A percentile compares a stretch with the other conserved stretches of the same genome.
phyloP scores from a whole-genome alignment of 2,888 invertebrate genomes.

The Amphimallon solstitiale region DNA sequence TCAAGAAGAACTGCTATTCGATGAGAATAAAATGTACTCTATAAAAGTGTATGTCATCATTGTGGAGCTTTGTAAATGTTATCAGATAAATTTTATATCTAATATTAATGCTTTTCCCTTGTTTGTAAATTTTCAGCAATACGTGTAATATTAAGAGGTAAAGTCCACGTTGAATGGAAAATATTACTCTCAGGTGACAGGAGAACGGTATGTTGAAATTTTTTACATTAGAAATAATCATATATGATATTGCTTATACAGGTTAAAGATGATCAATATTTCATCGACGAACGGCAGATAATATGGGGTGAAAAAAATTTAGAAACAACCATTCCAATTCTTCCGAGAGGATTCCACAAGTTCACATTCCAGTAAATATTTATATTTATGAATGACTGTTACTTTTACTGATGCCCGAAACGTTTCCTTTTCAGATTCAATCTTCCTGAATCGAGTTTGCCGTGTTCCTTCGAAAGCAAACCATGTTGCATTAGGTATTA shows the following conservation, averaged over 20 bases:
- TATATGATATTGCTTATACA: conserved; percentile 34
- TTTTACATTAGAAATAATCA: neutral
- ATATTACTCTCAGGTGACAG: conserved; percentile 78
- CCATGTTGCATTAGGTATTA: conserved; percentile 79
- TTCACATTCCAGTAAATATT: conserved; percentile 68
- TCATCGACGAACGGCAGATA: conserved; percentile 76
- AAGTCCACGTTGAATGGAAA: conserved; percentile 82
- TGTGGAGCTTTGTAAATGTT: too few species aligned
- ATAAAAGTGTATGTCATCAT: too few species aligned
- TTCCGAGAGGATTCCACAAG: conserved; percentile 76
- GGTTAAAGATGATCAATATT: conserved; percentile 78
- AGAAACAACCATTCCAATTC: conserved; percentile 72
- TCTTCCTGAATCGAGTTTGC: conserved; percentile 77
- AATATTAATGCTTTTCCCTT: too few species aligned
- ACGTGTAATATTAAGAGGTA: conserved; percentile 76
- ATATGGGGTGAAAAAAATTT: conserved; percentile 79
- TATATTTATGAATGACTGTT: neutral
- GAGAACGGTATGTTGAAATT: conserved; percentile 67
- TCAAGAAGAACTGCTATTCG: too few species aligned
- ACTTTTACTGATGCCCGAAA: too few species aligned
- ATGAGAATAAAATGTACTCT: too few species aligned
- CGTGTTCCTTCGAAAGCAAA: conserved; percentile 81
- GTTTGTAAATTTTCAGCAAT: conserved; percentile 63
- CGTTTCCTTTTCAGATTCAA: conserved; percentile 64
- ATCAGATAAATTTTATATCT: too few species aligned